A percentile compares a stretch with the other conserved stretches of the same genome.
Evolutionary conservation across 2,888 invertebrate species (phyloP).

Genomic region (Brachypterus glaber): DNA sequence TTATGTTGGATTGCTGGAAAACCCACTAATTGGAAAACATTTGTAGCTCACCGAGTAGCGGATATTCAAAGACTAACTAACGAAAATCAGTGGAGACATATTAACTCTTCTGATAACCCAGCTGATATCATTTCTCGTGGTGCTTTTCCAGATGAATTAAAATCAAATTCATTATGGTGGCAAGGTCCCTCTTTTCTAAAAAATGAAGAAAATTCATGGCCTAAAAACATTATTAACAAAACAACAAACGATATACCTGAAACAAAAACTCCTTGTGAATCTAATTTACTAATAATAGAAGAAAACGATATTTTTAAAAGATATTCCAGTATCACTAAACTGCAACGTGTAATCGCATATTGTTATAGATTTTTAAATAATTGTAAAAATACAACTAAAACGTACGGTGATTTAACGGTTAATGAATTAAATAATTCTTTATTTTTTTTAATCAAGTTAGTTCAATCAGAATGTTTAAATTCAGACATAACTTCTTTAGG

Average conservation of each 20-base stretch:
- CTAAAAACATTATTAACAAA: neutral
- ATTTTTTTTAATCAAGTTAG: neutral
- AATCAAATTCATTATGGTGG: constrained; percentile 9
- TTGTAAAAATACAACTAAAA: neutral
- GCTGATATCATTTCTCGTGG: constrained; percentile 4
- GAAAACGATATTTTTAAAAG: too few species aligned
- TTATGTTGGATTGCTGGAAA: constrained; percentile 1
- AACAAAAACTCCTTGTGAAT: neutral
- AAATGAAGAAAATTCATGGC: neutral
- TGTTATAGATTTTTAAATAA: too few species aligned
- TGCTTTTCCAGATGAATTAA: neutral
- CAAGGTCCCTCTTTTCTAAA: constrained; percentile 5
- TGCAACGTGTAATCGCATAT: too few species aligned
- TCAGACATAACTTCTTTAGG: neutral
- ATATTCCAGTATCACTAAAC: too few species aligned
- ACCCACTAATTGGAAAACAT: constrained; percentile 2
- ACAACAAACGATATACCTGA: neutral
- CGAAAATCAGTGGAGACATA: constrained; percentile 8
- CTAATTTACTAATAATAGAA: too few species aligned
- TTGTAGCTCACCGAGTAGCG: neutral
- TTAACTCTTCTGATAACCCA: constrained; percentile 3
- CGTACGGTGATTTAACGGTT: neutral
- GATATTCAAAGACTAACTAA: constrained; percentile 2
- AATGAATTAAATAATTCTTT: neutral
- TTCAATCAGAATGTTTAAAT: neutral